Evolutionary conservation across 2,113 vertebrate species (phyloP), one percentile per base, ranked within the genome.

Genomic region (Paradisaea rubra): DNA sequence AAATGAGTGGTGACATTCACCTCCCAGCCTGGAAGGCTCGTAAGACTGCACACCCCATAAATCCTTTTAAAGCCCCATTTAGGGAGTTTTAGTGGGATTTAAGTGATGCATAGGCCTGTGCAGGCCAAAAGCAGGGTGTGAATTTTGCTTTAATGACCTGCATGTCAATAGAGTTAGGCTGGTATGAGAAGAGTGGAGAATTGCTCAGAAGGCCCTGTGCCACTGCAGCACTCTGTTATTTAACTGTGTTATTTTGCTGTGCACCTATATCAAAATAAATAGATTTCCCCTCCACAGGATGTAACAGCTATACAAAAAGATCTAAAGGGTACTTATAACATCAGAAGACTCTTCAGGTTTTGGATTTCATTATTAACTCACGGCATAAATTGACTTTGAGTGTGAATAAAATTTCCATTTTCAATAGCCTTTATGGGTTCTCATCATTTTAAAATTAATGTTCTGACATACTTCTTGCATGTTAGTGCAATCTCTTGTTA

Each of bases 391-490:
- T 50, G 56, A 47, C 33, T 88, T 71, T 15, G 37, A 80, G 13
- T 54, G 15, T 71, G 85, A 94, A 86, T 89, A 78, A 81, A 41
- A 91, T 71, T 88, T 85, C 25, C 39, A 49, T 86, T 91, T 95
- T 88, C 44, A 88, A 37, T 60, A 81, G 25, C 6, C 27, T 86
- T 50, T 54, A 86, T 35, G 14, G 8, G 5, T 72, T 88, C 70
- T 66, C 4, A 25, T 74, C 0, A 83, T 47, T 90, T 60, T 63
- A 91, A 92, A 93, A 70, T 37, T 77, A 59, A 33, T 63, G 28
- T 82, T 87, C 57, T 82, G 27, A 17, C 33, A 59, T 77, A 39
- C 12, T 52, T 77, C 69, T 52, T 63, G 15, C 13, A 31, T 63
- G 23, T 64, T 73, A 70, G 11, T 2, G 1, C 20, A 76, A 72